phyloP scores from a whole-genome alignment of 2,113 vertebrate genomes.

The Syrrhaptes paradoxus region DNA sequence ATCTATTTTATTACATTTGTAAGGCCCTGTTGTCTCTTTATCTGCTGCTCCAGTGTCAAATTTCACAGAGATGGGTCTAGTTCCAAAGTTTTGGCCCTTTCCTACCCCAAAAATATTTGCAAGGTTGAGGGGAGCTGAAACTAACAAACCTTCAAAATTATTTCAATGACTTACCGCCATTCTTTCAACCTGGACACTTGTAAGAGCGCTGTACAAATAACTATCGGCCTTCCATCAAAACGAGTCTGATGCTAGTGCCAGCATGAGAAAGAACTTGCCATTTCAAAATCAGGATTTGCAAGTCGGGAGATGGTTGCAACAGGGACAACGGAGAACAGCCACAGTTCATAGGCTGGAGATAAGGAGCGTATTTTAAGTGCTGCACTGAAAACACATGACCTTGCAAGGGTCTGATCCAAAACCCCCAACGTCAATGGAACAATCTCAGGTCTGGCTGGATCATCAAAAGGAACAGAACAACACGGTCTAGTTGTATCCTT shows the following conservation, averaged over 20 bases:
- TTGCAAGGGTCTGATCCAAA: not conserved
- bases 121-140: not conserved
- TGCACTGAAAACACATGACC: slow-evolving; percentile 4
- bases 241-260: not conserved
- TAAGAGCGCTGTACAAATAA: not conserved
- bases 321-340: not conserved
- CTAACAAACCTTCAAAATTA: not conserved
- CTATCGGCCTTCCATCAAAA: not conserved
- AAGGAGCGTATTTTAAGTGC: not conserved
- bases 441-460: not conserved
- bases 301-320: not conserved
- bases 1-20: not conserved
- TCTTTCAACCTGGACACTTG: not conserved
- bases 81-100: not conserved
- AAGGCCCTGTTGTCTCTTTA: not conserved
- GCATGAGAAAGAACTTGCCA: not conserved
- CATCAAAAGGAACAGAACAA: not conserved
- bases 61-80: not conserved
- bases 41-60: not conserved
- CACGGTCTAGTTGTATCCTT: not conserved
- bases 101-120: not conserved
- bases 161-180: not conserved
- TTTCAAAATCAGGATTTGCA: not conserved
- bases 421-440: not conserved
- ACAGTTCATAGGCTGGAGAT: not conserved